Conservation (phyloP, 2,888 invertebrate genomes). For the Hesperia comma region DNA sequence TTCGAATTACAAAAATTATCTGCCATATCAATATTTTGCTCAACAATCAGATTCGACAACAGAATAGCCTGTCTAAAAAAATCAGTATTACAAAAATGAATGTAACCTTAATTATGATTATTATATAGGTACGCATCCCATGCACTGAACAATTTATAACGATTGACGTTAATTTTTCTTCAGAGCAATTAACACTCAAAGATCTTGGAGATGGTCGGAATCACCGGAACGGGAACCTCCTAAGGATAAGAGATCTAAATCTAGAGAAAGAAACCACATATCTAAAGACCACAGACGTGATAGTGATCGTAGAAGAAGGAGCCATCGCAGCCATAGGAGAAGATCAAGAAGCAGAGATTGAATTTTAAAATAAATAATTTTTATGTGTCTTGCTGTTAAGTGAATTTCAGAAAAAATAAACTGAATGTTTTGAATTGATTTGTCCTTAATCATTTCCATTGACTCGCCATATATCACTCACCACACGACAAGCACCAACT, state of each 20-base stretch:
- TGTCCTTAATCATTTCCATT: too few species aligned
- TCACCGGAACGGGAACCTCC: constrained; percentile 84
- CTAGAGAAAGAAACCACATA: constrained; percentile 35
- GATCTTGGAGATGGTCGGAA: constrained; percentile 90
- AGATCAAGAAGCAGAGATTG: constrained; percentile 31
- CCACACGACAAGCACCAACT: too few species aligned
- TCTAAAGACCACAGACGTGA: constrained; percentile 8
- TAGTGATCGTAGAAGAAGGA: constrained; percentile 16
- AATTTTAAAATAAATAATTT: background rate
- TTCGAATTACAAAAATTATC: too few species aligned
- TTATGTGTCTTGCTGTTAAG: background rate
- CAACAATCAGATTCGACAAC: too few species aligned
- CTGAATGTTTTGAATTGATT: too few species aligned
- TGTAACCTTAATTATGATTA: too few species aligned
- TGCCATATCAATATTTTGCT: too few species aligned
- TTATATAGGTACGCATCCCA: too few species aligned
- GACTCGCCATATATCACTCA: too few species aligned
- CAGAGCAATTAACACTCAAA: constrained; percentile 52
- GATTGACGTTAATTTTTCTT: constrained; percentile 26
- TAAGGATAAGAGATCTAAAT: constrained; percentile 44
- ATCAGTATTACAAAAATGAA: too few species aligned
- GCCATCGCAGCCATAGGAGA: constrained; percentile 6
- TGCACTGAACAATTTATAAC: too few species aligned
- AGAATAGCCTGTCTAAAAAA: too few species aligned
- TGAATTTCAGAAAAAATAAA: background rate